These are phyloP conservation scores for Myotis brandtii DNA, from an alignment of 2,113 vertebrate species.

Conservation along the genomic window DNA sequence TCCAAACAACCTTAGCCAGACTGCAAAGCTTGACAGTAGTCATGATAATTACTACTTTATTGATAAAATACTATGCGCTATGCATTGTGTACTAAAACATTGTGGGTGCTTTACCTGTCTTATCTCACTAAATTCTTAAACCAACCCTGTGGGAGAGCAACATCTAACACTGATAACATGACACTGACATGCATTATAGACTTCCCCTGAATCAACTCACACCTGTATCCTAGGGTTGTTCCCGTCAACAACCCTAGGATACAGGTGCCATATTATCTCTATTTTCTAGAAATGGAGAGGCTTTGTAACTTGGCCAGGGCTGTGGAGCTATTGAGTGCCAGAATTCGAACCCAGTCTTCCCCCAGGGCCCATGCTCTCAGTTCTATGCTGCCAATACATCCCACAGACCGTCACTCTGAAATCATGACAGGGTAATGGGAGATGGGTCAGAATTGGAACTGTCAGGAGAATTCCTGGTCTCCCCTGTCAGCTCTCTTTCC, in stretches of 20 bases:
- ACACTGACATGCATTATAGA: not conserved
- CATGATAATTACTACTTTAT: not conserved
- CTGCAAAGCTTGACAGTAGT: not conserved
- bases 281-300: not conserved
- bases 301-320: not conserved
- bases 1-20: not conserved
- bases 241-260: not conserved
- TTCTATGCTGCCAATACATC: fast-evolving
- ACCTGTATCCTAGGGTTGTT: not conserved
- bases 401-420: not conserved
- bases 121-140: not conserved
- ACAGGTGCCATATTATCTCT: not conserved
- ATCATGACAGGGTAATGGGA: not conserved
- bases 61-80: not conserved
- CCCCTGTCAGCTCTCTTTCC: not conserved
- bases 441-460: not conserved
- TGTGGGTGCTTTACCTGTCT: not conserved
- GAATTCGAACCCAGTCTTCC: not conserved
- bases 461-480: not conserved
- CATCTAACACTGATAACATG: not conserved
- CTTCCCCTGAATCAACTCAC: not conserved
- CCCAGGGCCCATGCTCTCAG: too few species aligned
- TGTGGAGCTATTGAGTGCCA: not conserved
- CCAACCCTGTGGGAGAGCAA: not conserved
- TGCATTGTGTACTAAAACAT: not conserved